Evolutionary conservation across 2,888 invertebrate species (phyloP), one percentile per base, ranked within the genome.

Genomic region (Brachyptera risi): DNA sequence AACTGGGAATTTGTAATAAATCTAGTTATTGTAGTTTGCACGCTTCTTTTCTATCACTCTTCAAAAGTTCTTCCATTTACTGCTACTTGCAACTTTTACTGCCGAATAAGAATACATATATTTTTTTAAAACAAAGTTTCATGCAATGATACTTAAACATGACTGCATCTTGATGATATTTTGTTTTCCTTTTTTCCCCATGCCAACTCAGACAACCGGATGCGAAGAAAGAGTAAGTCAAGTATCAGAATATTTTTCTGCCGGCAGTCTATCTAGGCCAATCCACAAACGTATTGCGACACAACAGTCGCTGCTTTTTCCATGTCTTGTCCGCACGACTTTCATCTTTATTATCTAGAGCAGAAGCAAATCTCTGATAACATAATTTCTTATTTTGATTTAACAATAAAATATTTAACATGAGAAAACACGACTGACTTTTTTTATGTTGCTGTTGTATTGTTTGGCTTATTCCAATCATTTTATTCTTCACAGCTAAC

Each of bases 161-260:
- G n/a, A n/a, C n/a, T n/a, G n/a, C n/a, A 44, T 11, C 44, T 31
- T 54, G 54, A 54, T 54, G 37, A 54, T 51, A 54, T 54, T 35
- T 62, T 65, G 59, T 62, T 65, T 63, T 62, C 62, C 60, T 62
- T 64, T 61, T 61, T 54, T 35, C 54, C 54, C 54, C 54, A 23
- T 54, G 54, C 54, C 54, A 54, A 35, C 54, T 54, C 54, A 77
- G 80, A 80, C 83, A 83, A 76, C 83, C 82, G 77, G 83, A 83
- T 78, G 82, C 80, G 77, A 84, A 81, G 79, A 82, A 76, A 78
- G 84, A 84, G 84, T 84, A 81, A 84, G 84, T 84, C 58, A 23
- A 56, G 31, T 21, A 40, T 35, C 5, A n/a, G 47, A 38, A n/a
- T n/a, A n/a, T 27, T 59, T 62, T 54, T 65, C 67, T 67, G 67